Evolutionary conservation across 2,113 vertebrate genomes (phyloP).

Genomic region (Phainopepla nitens): DNA sequence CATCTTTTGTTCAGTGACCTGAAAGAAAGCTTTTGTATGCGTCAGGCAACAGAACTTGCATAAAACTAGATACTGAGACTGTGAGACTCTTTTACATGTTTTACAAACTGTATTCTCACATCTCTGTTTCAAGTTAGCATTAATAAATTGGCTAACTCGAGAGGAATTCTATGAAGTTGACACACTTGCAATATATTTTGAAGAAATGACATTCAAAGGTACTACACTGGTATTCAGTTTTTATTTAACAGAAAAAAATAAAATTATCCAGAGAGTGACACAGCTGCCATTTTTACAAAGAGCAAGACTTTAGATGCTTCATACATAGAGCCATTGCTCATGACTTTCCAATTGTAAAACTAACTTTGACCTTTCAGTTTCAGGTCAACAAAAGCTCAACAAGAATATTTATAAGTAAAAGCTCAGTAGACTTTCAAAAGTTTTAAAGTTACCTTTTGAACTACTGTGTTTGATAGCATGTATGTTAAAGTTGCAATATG

Average conservation of each 20-base stretch:
- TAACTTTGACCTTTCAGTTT: neutral
- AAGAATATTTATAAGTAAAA: neutral
- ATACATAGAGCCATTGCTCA: neutral
- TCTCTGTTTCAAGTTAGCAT: neutral
- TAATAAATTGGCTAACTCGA: neutral
- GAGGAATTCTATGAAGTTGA: neutral
- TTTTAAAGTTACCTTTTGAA: neutral
- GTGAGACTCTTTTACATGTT: neutral
- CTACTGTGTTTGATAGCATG: neutral
- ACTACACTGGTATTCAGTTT: neutral
- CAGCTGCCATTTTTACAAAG: neutral
- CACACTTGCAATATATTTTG: neutral
- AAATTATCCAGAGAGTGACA: neutral
- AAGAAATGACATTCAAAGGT: neutral
- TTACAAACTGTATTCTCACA: neutral
- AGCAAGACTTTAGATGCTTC: neutral
- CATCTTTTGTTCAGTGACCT: neutral
- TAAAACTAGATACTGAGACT: neutral
- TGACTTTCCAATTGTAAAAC: neutral
- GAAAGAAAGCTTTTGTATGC: neutral
- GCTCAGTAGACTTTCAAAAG: neutral
- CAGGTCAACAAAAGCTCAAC: neutral
- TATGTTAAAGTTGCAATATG: neutral
- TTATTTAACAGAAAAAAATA: neutral
- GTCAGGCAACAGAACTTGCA: neutral